A percentile compares a stretch with the other conserved stretches of the same genome.
phyloP scores from a whole-genome alignment of 2,888 invertebrate species.

The Yponomeuta malinellus region DNA sequence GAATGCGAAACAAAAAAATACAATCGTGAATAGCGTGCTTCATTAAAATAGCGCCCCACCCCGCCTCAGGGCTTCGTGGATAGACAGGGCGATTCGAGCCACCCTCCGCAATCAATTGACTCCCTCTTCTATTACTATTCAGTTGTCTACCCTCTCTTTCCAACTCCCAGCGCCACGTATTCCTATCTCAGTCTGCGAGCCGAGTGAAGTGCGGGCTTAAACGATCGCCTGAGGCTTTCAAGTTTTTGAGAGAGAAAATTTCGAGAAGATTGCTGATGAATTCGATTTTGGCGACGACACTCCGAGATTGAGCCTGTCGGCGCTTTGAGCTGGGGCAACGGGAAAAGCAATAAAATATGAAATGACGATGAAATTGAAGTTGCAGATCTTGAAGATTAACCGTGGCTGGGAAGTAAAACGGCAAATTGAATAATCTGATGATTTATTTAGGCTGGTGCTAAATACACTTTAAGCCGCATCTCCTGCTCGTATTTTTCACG shows the following conservation, averaged over 20 bases:
- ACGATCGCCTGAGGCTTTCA: constrained; percentile 47
- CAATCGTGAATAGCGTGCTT: constrained; percentile 44
- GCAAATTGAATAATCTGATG: background rate
- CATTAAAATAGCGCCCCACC: constrained; percentile 53
- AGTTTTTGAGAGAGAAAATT: constrained; percentile 58
- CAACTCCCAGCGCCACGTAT: constrained; percentile 22
- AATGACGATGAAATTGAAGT: background rate
- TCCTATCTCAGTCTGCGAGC: constrained; percentile 33
- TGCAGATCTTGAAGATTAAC: background rate
- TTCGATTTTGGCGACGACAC: constrained; percentile 52
- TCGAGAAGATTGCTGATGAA: constrained; percentile 51
- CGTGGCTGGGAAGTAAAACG: background rate
- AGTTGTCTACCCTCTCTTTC: constrained; percentile 33
- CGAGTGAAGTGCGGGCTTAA: constrained; percentile 45
- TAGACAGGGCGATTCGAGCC: constrained; percentile 58
- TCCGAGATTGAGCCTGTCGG: constrained; percentile 45
- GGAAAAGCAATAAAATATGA: background rate
- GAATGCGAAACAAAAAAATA: constrained; percentile 57
- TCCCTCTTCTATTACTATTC: constrained; percentile 53
- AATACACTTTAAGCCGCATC: no score
- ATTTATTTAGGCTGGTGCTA: no score
- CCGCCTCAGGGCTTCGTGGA: constrained; percentile 49
- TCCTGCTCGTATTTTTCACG: no score
- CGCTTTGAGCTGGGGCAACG: constrained; percentile 53
- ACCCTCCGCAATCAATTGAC: constrained; percentile 68